Percentiles rank a stretch among this genome's conserved stretches.
These are phyloP conservation scores for Charadrius vociferus DNA, from an alignment of 2,113 vertebrate genomes.

Conservation along the genomic window DNA sequence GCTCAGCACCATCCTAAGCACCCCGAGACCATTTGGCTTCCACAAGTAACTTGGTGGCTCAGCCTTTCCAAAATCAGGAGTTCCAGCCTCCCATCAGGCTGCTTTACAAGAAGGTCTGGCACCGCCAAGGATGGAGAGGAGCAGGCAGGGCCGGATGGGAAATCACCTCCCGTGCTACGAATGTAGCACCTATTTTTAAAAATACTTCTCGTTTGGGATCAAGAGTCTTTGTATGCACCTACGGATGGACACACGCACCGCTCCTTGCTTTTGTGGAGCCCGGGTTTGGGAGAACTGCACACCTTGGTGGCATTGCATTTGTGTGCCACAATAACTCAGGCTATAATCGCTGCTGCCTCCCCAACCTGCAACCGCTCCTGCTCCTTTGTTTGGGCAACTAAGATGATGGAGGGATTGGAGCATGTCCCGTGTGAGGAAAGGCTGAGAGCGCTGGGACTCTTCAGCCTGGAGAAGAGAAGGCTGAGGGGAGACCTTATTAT, in stretches of 20 bases:
- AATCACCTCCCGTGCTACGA: background rate
- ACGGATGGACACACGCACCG: rapidly evolving
- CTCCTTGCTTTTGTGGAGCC: background rate
- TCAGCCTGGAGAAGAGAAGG: too few species aligned
- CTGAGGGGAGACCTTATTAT: too few species aligned
- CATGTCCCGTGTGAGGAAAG: too few species aligned
- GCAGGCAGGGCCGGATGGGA: background rate
- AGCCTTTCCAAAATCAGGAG: background rate
- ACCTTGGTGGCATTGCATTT: background rate
- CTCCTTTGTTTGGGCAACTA: background rate
- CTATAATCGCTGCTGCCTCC: background rate
- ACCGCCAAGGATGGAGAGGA: background rate
- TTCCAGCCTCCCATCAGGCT: background rate
- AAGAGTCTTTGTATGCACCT: background rate
- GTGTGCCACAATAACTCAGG: rapidly evolving
- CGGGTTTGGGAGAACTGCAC: background rate
- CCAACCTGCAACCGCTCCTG: too few species aligned
- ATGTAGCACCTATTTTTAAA: background rate
- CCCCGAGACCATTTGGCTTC: background rate
- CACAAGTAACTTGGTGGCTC: background rate
- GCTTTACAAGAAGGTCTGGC: background rate
- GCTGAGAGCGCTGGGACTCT: too few species aligned
- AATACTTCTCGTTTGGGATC: background rate
- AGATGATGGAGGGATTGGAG: too few species aligned
- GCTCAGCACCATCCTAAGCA: background rate